Evolutionary conservation across 2,888 invertebrate species (phyloP).

Genomic region (Zonitis immaculata): DNA sequence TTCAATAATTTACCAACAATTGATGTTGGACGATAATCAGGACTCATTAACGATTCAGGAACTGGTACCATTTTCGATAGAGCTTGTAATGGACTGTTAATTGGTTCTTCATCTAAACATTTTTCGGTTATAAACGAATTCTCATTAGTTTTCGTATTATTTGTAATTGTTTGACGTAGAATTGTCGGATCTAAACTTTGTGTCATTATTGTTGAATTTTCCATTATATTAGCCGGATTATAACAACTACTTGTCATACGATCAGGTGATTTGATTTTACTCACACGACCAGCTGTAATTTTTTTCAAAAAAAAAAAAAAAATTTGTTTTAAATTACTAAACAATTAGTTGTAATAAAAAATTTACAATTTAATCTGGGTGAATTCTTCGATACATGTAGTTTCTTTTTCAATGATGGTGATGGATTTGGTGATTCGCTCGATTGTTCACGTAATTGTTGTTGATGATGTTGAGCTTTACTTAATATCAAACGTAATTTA

Average conservation of each 20-base stretch:
- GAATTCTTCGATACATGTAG: constrained; percentile 49
- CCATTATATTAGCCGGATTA: constrained; percentile 33
- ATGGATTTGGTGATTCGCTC: constrained; percentile 45
- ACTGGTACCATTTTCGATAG: constrained; percentile 85
- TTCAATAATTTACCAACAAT: constrained; percentile 26
- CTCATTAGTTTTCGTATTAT: constrained; percentile 28
- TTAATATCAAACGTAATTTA: constrained; percentile 77
- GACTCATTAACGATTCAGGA: constrained; percentile 82
- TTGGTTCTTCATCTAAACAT: constrained; percentile 38
- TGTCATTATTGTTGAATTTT: constrained; percentile 52
- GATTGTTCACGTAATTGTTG: constrained; percentile 70
- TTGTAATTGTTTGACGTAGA: constrained; percentile 47
- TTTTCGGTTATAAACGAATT: constrained; percentile 34
- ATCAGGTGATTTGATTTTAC: constrained; percentile 62
- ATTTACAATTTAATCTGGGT: constrained; percentile 50
- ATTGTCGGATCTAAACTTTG: constrained; percentile 61
- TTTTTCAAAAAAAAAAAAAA: too few relatives aligned
- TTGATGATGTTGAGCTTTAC: constrained; percentile 88
- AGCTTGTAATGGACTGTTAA: constrained; percentile 65
- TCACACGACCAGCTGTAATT: constrained; percentile 21
- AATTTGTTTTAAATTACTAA: too few relatives aligned
- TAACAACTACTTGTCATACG: constrained; percentile 71
- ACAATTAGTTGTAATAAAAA: constrained; percentile 15
- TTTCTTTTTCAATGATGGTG: constrained; percentile 51
- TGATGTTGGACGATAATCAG: constrained; percentile 58